phyloP scores from a whole-genome alignment of 2,113 vertebrate genomes.

The Vidua chalybeata region DNA sequence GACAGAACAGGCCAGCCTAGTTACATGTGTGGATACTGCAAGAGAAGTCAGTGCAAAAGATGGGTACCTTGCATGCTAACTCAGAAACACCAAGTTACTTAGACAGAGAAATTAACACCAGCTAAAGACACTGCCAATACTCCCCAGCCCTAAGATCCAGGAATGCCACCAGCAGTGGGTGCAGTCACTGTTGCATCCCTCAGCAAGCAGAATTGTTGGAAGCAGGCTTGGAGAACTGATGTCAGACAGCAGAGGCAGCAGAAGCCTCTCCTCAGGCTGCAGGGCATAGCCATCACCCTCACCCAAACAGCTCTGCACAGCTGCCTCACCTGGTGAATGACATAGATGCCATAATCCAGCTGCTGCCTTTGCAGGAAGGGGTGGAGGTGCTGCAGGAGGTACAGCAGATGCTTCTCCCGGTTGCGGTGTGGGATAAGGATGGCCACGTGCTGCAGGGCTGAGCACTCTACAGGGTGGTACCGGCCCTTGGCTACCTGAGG shows the following conservation, averaged over 20 bases:
- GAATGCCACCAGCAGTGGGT: neutral
- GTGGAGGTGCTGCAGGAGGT: conserved; percentile 90
- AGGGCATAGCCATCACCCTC: neutral
- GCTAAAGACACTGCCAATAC: neutral
- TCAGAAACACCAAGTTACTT: neutral
- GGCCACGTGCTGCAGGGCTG: conserved; percentile 84
- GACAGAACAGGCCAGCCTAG: neutral
- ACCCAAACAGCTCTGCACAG: neutral
- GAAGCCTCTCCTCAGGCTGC: neutral
- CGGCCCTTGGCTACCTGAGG: conserved; percentile 76
- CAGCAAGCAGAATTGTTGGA: neutral
- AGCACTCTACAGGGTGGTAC: conserved; percentile 81
- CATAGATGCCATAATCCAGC: conserved; percentile 89
- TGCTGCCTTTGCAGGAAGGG: conserved; percentile 95
- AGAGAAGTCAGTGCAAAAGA: neutral
- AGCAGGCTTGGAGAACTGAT: neutral
- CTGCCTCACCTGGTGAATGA: conserved; percentile 91
- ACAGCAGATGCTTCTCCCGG: conserved; percentile 89
- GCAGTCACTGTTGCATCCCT: rapidly evolving
- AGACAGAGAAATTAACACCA: neutral
- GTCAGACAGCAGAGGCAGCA: neutral
- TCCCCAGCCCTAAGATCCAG: neutral
- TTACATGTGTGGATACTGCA: neutral
- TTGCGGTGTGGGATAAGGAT: conserved; percentile 90
- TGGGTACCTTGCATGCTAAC: neutral